phyloP scores from a whole-genome alignment of 2,113 vertebrate genomes.

The Ptychochromis oligacanthus region DNA sequence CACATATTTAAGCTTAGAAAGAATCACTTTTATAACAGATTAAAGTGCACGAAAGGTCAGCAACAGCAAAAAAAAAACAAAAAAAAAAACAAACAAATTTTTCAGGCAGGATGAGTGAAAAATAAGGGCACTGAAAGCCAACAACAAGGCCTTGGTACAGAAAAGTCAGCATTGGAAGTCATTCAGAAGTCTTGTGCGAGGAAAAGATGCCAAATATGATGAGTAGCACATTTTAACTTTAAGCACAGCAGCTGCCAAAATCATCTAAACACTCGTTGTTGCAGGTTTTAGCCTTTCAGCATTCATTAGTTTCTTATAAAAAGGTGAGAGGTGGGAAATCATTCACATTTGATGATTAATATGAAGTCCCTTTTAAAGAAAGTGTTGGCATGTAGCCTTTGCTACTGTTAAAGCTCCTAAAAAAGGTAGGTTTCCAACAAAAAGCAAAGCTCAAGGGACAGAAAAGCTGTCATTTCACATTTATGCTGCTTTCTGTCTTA shows the following conservation, averaged over 20 bases:
- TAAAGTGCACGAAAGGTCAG: slow-evolving; percentile 4
- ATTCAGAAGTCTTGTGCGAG: slow-evolving; percentile 19
- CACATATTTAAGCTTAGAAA: not conserved
- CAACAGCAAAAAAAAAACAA: not conserved
- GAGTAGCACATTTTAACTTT: slow-evolving; percentile 15
- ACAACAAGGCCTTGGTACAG: not conserved
- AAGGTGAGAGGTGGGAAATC: not conserved
- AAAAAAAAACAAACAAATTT: slow-evolving; percentile 9
- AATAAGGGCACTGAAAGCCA: not conserved
- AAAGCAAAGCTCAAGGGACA: not conserved
- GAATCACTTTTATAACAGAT: not conserved
- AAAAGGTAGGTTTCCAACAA: not conserved
- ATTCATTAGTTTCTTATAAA: not conserved
- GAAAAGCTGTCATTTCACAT: not conserved
- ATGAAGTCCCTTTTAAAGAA: not conserved
- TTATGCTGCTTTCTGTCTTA: not conserved
- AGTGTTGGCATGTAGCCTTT: not conserved
- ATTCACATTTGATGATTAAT: not conserved
- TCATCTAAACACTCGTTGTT: not conserved
- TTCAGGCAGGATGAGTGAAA: not conserved
- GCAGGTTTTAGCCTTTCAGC: not conserved
- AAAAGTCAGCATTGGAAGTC: slow-evolving; percentile 13
- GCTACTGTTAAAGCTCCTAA: not conserved
- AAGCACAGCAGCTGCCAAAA: not conserved
- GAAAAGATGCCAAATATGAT: slow-evolving; percentile 19